A percentile compares a stretch with the other conserved stretches of the same genome.
phyloP scores from a whole-genome alignment of 30 jellyfish, hydroid and myxozoan species.

The Aurelia sp. region DNA sequence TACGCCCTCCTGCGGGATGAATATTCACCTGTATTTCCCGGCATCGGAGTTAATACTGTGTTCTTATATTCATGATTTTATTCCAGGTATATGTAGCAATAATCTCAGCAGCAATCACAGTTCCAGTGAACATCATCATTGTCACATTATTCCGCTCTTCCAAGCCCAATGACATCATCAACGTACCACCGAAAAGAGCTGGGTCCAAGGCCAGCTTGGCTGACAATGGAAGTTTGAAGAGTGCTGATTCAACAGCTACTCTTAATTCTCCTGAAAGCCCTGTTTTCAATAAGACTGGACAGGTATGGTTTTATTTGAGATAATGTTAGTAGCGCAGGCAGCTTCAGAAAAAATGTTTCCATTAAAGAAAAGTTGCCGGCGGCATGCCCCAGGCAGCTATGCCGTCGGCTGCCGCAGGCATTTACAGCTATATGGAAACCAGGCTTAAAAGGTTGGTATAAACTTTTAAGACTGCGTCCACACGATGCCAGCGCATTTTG shows the following conservation, averaged over 20 bases:
- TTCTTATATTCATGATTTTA: not conserved
- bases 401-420: too few species aligned
- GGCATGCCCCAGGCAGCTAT: too few species aligned
- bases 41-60: too few species aligned
- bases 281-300: constrained; percentile 38
- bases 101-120: constrained; percentile 78
- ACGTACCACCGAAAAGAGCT: constrained; percentile 21
- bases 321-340: too few species aligned
- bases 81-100: constrained; percentile 84
- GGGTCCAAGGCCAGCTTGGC: constrained; percentile 69
- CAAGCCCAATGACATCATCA: constrained; percentile 51
- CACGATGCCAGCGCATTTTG: too few species aligned
- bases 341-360: too few species aligned
- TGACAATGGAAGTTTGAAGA: constrained; percentile 56
- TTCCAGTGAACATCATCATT: constrained; percentile 84
- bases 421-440: too few species aligned
- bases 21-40: too few species aligned
- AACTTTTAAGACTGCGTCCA: too few species aligned
- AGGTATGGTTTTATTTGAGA: constrained; percentile 5
- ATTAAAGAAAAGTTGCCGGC: too few species aligned
- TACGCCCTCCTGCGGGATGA: too few species aligned
- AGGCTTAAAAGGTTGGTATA: too few species aligned
- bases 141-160: constrained; percentile 86
- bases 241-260: constrained; percentile 51
- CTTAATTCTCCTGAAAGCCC: constrained; percentile 53